Evolutionary conservation across 2,113 vertebrate genomes (phyloP).

Genomic region (Daphoenositta chrysoptera): DNA sequence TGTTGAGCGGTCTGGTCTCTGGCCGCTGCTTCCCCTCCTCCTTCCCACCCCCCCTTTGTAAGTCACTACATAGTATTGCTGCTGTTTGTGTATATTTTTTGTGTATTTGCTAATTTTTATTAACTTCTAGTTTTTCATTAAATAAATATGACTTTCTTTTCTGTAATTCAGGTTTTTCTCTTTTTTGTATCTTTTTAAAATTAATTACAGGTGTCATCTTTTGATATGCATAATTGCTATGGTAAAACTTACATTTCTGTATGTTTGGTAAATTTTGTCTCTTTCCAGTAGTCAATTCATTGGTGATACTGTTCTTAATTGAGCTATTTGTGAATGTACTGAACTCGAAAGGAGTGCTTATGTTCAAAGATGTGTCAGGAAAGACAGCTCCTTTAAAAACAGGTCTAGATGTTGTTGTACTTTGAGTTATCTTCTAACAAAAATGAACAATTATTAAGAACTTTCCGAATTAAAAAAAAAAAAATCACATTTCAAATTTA

Average conservation of each 20-base stretch:
- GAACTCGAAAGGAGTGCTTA: conserved; percentile 30
- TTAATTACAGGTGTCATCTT: conserved; percentile 68
- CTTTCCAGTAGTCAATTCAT: conserved; percentile 68
- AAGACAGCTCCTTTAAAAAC: conserved; percentile 59
- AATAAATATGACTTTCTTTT: conserved; percentile 98
- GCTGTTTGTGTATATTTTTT: conserved; percentile 82
- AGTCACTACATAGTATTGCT: conserved; percentile 88
- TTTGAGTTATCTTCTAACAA: conserved; percentile 52
- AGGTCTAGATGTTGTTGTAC: conserved; percentile 31
- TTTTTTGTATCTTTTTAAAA: conserved; percentile 73
- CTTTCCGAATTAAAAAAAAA: conserved; percentile 31
- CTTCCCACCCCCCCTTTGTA: conserved; percentile 45
- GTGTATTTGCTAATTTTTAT: conserved; percentile 87
- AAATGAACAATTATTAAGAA: conserved; percentile 19
- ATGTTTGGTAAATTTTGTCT: conserved; percentile 65
- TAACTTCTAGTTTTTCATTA: conserved; percentile 98
- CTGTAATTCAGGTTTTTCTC: conserved; percentile 83
- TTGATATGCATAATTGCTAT: conserved; percentile 71
- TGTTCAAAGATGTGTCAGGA: conserved; percentile 41
- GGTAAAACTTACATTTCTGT: conserved; percentile 66
- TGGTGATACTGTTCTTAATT: conserved; percentile 72
- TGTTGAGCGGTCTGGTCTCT: conserved; percentile 66
- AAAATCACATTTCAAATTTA: conserved; percentile 42
- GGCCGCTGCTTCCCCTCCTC: conserved; percentile 44
- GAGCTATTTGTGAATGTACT: conserved; percentile 61